These are phyloP conservation scores for Eledone cirrhosa DNA, from an alignment of 2,888 invertebrate genomes.

Conservation along the genomic window DNA sequence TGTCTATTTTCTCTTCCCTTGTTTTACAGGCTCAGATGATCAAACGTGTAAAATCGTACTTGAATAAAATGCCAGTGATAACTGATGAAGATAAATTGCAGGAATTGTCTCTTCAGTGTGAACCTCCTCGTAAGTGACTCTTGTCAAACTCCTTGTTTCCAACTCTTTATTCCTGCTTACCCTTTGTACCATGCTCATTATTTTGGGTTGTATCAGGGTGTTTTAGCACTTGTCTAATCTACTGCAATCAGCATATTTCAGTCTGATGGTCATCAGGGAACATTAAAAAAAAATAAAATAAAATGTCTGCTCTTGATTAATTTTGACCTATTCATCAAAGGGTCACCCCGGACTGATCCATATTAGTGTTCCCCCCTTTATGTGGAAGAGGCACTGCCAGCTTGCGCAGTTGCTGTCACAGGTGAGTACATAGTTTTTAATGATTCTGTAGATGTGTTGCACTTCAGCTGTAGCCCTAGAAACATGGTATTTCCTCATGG, in stretches of 20 bases:
- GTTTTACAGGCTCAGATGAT: conserved; percentile 87
- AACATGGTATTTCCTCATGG: neutral
- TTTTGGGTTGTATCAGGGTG: no score
- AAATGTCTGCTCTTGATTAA: no score
- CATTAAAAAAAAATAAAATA: no score
- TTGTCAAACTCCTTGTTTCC: neutral
- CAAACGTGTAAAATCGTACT: conserved; percentile 92
- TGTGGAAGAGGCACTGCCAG: neutral
- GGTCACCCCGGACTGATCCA: no score
- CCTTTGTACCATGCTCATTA: no score
- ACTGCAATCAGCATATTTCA: no score
- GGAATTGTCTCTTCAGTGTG: conserved; percentile 88
- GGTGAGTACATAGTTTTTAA: conserved; percentile 18
- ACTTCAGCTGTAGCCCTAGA: conserved; percentile 11
- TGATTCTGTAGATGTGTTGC: conserved; percentile 15
- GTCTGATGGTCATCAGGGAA: no score
- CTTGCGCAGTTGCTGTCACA: neutral
- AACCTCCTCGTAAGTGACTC: conserved; percentile 67
- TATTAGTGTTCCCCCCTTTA: no score
- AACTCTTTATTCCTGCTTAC: no score
- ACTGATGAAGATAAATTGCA: conserved; percentile 91
- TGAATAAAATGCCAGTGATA: conserved; percentile 89
- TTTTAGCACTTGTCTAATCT: no score
- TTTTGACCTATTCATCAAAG: no score
- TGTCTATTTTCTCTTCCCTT: neutral